Base-by-base conservation (phyloP, 1,140 invertebrate species). In the Brachionus plicatilis region DNA sequence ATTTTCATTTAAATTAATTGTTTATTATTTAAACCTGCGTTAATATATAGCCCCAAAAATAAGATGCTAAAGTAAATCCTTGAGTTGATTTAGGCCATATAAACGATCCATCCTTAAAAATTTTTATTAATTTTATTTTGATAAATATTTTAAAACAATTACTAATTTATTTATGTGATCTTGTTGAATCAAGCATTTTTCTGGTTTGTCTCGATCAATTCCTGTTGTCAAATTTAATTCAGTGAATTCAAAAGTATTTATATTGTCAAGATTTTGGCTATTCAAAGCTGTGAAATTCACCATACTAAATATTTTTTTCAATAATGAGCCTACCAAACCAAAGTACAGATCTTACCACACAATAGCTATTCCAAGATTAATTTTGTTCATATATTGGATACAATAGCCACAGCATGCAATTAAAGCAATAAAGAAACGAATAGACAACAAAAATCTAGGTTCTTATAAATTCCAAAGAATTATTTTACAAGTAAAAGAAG, bases 21-120 rank as follows among this genome's bases (percentile, higher is more conserved):
- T 8, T 45, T 12, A 45, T 12, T 12, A 53, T 24, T 78, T 14
- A 47, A 7, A 90, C 86, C 85, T 90, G 89, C 9, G 88, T 88
- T 7, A 88, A 78, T 9, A 90, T 85, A 85, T 90, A 90, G 37
- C 90, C 90, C 87, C 88, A 89, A 87, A 90, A 90, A 85, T 90
- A 90, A 11, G 89, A 86, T 2, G 88, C 88, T 5, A 90, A 83
- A 20, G 90, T 87, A 11, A 87, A 85, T 0, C 89, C 89, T 85
- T 90, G 90, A 11, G 85, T 83, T 20, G 86, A 86, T 83, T 90
- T 89, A 47, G 87, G 85, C 90, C 90, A 90, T 0, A 86, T 60
- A 84, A 89, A 87, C 20, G 86, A 86, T n/a, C 89, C 89, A 84
- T 88, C 88, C 89, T 89, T 82, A 41, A 41, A 20, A 5, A n/a